Percentiles rank a stretch among this genome's conserved stretches.
These are phyloP conservation scores for Latheticus oryzae DNA, from an alignment of 2,888 invertebrate species.

Conservation along the genomic window DNA sequence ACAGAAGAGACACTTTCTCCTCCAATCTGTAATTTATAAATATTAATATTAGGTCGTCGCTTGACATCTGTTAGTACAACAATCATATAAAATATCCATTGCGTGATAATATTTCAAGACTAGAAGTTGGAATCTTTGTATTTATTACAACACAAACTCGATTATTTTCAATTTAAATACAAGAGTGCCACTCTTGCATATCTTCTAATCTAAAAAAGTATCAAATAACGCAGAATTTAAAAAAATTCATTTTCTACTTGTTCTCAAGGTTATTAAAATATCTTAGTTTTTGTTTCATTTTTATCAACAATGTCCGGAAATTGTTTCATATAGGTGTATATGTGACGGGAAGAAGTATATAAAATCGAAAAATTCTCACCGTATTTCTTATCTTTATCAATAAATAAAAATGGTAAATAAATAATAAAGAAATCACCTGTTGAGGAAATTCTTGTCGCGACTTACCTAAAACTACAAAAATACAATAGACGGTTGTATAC, in stretches of 20 bases:
- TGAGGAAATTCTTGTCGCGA: conserved; percentile 21
- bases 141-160: no score
- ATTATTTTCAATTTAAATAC: no score
- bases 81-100: not conserved
- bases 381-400: conserved; percentile 47
- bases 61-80: conserved; percentile 13
- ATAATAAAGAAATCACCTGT: conserved; percentile 33
- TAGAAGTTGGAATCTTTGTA: no score
- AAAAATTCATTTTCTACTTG: no score
- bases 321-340: conserved; percentile 2
- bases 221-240: no score
- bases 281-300: no score
- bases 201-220: no score
- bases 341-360: conserved; percentile 31
- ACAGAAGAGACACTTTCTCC: conserved; percentile 8
- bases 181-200: no score
- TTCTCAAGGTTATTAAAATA: no score
- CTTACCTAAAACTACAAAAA: conserved; percentile 3
- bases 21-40: conserved; percentile 9
- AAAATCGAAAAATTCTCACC: conserved; percentile 44
- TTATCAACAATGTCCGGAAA: no score
- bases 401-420: conserved; percentile 49
- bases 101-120: conserved; percentile 7
- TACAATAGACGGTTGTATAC: conserved; percentile 30
- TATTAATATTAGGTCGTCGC: conserved; percentile 2